Evolutionary conservation across 35 echinoderm and acorn worm genomes (phyloP).

Genomic region (Apostichopus parvimensis): DNA sequence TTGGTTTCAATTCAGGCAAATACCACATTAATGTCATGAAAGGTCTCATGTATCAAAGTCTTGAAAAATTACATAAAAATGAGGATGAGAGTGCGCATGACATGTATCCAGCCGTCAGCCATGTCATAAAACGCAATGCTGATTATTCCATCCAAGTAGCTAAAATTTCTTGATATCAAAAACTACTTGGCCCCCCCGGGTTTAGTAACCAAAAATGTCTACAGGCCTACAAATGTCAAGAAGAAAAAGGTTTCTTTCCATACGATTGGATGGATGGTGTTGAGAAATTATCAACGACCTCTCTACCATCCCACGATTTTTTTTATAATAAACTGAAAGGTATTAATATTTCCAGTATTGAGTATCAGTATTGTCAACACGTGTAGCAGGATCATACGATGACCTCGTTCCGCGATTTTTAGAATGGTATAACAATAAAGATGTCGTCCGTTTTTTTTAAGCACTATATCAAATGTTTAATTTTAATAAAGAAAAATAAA

Average conservation of each 20-base stretch:
- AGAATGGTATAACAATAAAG: slow-evolving; percentile 69
- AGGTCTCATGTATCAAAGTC: not conserved
- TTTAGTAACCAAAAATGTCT: slow-evolving; percentile 49
- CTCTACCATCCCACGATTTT: not conserved
- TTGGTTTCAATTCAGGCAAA: not conserved
- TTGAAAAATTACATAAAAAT: slow-evolving; percentile 4
- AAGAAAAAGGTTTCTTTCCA: slow-evolving; percentile 57
- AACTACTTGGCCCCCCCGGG: slow-evolving; percentile 50
- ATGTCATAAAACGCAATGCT: slow-evolving; percentile 47
- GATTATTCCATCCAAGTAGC: slow-evolving; percentile 9
- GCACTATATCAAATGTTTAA: slow-evolving; percentile 60
- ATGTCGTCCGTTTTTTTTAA: slow-evolving; percentile 58
- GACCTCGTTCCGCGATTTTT: slow-evolving; percentile 37
- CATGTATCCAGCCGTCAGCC: not conserved
- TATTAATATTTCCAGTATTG: not conserved
- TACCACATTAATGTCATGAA: not conserved
- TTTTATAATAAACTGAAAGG: slow-evolving; percentile 15
- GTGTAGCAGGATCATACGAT: not conserved
- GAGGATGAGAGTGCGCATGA: not conserved
- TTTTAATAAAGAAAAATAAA: slow-evolving; percentile 50
- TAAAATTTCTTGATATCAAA: slow-evolving; percentile 32
- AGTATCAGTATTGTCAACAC: not conserved
- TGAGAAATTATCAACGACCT: not conserved
- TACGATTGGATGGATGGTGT: slow-evolving; percentile 55
- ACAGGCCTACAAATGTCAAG: slow-evolving; percentile 40